Base-by-base conservation (phyloP, 2,113 vertebrate genomes). In the Dendrocopos noguchii region DNA sequence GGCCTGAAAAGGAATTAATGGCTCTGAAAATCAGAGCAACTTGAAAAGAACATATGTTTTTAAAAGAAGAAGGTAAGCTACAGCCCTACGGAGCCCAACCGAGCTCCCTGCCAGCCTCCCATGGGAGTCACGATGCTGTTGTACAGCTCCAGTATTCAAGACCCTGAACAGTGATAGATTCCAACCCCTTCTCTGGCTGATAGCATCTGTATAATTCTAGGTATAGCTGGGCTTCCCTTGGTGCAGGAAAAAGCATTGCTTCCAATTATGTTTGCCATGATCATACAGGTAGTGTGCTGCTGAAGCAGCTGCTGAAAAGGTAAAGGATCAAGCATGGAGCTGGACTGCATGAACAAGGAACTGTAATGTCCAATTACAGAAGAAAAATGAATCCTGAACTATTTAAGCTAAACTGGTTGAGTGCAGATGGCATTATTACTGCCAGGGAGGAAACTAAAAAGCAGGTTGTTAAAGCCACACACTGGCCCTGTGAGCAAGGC, bases 1-100 rank as follows among this genome's bases (percentile, higher is more conserved):
- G 59, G 75, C 84, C 63, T 80, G 68, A 80, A 95, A 87, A 93
- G 76, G 94, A 92, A 94, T 95, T 91, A 91, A 91, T 44, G 42
- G 59, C 94, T 90, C 73, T 77, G 81, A 71, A 77, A 91, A 93
- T 78, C 74, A 76, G 33, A 95, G 47, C 44, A 80, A 90, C 79
- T 83, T 94, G 55, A 80, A 94, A 92, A 95, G 71, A 91, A 72
- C 4, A 6, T 31, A 65, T 65, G 60, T 84, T 88, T 87, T 46
- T 53, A 73, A 88, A 44, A 90, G 73, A 36, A 90, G 74, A 60
- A 84, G 61, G 57, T 34, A 46, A 92, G 27, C 39, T 89, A 39
- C 31, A 68, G 63, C 27, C 50, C 68, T 42, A 3, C 9, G 52
- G 64, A 71, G 33, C 56, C 29, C 19, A 77, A 31, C 57, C 8